A percentile compares a stretch with the other conserved stretches of the same genome.
These are phyloP conservation scores for Saccopteryx bilineata DNA, from an alignment of 2,113 vertebrate species.

Conservation along the genomic window DNA sequence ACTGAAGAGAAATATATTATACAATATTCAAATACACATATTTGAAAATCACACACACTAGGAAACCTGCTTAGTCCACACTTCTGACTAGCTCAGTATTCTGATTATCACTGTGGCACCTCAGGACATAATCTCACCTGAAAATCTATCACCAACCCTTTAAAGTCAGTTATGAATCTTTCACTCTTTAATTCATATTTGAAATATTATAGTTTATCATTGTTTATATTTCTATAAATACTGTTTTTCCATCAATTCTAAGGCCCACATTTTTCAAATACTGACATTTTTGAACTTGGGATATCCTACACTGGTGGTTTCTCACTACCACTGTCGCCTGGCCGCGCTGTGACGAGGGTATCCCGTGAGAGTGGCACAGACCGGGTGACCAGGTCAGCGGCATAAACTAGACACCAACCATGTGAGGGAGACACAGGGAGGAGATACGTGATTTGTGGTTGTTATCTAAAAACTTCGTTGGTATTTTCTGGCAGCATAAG, in stretches of 20 bases:
- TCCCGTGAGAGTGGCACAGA: rapidly evolving
- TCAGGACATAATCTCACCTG: neutral
- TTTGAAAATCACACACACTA: neutral
- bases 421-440: neutral
- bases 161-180: neutral
- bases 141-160: conserved; percentile 18
- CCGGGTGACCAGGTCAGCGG: rapidly evolving
- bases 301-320: neutral
- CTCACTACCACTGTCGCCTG: neutral
- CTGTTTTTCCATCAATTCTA: neutral
- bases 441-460: neutral
- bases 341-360: rapidly evolving
- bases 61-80: neutral
- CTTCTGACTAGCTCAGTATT: neutral
- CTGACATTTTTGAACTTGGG: neutral
- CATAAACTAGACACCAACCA: neutral
- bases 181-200: conserved; percentile 35
- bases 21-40: neutral
- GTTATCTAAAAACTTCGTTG: neutral
- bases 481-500: neutral
- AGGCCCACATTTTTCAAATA: neutral
- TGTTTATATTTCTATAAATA: neutral
- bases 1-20: neutral
- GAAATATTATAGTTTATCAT: neutral
- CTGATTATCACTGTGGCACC: neutral